Evolutionary conservation across 1,140 invertebrate species (phyloP).

Genomic region (Caenorhabditis inopinata): DNA sequence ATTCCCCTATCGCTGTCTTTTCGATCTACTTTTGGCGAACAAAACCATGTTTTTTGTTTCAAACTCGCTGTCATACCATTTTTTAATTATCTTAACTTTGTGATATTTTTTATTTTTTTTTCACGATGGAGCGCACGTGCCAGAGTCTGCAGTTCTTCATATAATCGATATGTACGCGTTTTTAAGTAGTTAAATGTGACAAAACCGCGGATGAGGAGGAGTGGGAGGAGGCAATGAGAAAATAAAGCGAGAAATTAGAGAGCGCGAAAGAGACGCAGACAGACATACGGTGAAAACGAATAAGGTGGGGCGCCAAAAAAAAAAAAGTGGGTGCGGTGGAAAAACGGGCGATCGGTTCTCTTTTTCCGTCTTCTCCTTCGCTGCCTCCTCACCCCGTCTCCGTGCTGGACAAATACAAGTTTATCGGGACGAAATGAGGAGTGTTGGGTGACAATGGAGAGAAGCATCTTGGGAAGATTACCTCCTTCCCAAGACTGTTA

Average conservation of each 20-base stretch:
- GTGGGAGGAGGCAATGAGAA: conserved; percentile 1
- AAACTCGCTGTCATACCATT: too few species aligned
- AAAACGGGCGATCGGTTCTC: conserved; percentile 7
- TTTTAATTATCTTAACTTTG: too few species aligned
- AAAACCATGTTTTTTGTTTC: too few species aligned
- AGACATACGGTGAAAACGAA: neutral
- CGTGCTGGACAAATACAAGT: conserved; percentile 1
- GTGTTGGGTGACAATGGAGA: neutral
- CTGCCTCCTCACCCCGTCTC: neutral
- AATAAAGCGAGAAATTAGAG: neutral
- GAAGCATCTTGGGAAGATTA: too few species aligned
- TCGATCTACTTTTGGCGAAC: too few species aligned
- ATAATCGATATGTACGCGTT: neutral
- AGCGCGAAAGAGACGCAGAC: neutral
- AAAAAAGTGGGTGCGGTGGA: neutral
- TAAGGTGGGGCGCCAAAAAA: too few species aligned
- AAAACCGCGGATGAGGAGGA: neutral
- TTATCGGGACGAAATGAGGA: neutral
- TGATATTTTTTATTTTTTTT: too few species aligned
- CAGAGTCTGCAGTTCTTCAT: too few species aligned
- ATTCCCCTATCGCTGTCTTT: too few species aligned
- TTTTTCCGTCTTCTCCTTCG: neutral
- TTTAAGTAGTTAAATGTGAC: too few species aligned
- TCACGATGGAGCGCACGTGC: too few species aligned
- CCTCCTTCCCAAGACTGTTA: too few species aligned